Evolutionary conservation across 2,888 invertebrate genomes (phyloP).

Genomic region (Lepidochitona cinerea): DNA sequence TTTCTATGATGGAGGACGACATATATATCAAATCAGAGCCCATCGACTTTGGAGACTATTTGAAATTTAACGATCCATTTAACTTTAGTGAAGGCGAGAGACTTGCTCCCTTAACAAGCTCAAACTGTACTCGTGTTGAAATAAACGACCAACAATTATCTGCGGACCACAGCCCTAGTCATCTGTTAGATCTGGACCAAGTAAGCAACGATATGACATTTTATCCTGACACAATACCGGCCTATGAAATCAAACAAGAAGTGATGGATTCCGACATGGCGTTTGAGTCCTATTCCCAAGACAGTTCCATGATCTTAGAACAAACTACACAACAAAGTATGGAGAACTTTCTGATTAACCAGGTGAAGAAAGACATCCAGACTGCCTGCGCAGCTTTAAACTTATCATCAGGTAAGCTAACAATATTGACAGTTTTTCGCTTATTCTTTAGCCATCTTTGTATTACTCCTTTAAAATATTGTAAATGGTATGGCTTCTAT

Average conservation of each 20-base stretch:
- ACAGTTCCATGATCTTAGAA: neutral
- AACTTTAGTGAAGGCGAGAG: neutral
- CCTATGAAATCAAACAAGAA: neutral
- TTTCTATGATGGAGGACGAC: neutral
- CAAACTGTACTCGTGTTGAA: neutral
- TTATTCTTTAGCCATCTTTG: too few relatives aligned
- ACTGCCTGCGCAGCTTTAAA: constrained; percentile 21
- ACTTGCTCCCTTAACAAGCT: neutral
- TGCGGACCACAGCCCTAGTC: neutral
- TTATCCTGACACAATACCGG: neutral
- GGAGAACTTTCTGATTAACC: neutral
- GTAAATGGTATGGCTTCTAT: too few relatives aligned
- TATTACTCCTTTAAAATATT: too few relatives aligned
- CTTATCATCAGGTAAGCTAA: constrained; percentile 28
- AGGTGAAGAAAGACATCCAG: constrained; percentile 28
- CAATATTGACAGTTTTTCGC: too few relatives aligned
- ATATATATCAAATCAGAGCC: neutral
- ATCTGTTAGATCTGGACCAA: neutral
- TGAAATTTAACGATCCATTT: neutral
- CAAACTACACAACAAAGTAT: neutral
- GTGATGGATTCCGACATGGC: neutral
- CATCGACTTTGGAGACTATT: neutral
- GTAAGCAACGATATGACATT: neutral
- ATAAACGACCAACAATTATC: neutral
- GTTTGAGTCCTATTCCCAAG: neutral